These are phyloP conservation scores for Callimorpha dominula DNA, from an alignment of 2,888 invertebrate genomes.

Conservation along the genomic window DNA sequence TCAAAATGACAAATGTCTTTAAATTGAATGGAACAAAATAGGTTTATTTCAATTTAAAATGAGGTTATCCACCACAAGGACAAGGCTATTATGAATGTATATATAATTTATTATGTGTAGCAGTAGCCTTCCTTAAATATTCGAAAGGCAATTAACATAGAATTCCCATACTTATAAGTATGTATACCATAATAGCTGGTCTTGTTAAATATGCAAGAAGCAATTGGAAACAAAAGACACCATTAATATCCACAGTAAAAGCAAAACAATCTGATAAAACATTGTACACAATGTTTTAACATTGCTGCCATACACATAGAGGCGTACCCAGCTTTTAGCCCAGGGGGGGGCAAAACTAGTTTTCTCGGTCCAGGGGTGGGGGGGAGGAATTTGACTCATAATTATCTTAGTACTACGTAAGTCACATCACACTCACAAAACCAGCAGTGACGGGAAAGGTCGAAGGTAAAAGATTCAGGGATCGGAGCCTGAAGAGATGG, in stretches of 20 bases:
- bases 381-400: no score
- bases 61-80: neutral
- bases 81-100: neutral
- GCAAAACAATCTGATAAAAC: neutral
- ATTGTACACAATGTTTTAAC: no score
- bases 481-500: no score
- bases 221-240: neutral
- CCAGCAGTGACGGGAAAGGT: no score
- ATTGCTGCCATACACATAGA: no score
- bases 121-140: constrained; percentile 3
- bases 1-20: neutral
- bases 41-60: neutral
- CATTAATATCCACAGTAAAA: neutral
- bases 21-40: neutral
- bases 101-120: neutral
- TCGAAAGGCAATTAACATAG: neutral
- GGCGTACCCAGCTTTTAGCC: no score
- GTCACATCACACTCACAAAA: no score
- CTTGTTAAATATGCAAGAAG: neutral
- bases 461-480: no score
- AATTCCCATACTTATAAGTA: neutral
- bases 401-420: no score
- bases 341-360: no score
- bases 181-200: neutral
- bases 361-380: no score